Evolutionary conservation across 64 coral and sea anemone genomes (phyloP), one percentile per base, ranked within the genome.

Genomic region (Dendrophyllia cribrosa): DNA sequence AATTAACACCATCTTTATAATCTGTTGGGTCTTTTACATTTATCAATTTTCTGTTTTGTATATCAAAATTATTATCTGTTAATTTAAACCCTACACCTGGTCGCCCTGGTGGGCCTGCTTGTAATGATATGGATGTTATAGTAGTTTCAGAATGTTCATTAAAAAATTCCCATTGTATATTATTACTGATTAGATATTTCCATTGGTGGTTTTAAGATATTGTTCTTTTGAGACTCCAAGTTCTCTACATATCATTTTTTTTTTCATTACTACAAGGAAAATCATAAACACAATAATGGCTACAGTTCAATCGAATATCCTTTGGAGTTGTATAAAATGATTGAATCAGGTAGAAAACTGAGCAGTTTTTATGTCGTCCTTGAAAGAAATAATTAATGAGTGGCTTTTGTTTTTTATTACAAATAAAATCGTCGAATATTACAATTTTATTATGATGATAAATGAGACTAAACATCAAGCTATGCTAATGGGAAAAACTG

Each of bases 211-310:
- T 74, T 74, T 74, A 44, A 23, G 3, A 74, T 74, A 74, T 74
- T 74, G 72, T 23, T 74, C 72, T 34, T 74, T 74, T 13, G 19
- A 44, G 14, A 74, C 24, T 23, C 72, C 72, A 74, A 74, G 72
- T 34, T 74, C 72, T 74, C 72, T 74, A 19, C 22, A 77, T 13
- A 77, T 77, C 45, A 77, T 34, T 1, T 34, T 34, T 34, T 34
- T 34, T 13, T 52, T 50, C 74, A 77, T 77, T 77, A 0, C 3
- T 77, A 14, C 74, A 34, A 34, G 74, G 74, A 47, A 77, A 77
- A 20, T 77, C 74, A 4, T 26, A 74, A 44, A 74, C 9, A 74
- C 17, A 20, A 74, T 74, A 74, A 74, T 74, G 72, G 14, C 25
- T 44, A 14, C 72, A 74, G 34, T 74, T 74, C 72, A 74, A 34